Conservation (phyloP, 2,113 vertebrate genomes). For the Cyanoderma ruficeps region DNA sequence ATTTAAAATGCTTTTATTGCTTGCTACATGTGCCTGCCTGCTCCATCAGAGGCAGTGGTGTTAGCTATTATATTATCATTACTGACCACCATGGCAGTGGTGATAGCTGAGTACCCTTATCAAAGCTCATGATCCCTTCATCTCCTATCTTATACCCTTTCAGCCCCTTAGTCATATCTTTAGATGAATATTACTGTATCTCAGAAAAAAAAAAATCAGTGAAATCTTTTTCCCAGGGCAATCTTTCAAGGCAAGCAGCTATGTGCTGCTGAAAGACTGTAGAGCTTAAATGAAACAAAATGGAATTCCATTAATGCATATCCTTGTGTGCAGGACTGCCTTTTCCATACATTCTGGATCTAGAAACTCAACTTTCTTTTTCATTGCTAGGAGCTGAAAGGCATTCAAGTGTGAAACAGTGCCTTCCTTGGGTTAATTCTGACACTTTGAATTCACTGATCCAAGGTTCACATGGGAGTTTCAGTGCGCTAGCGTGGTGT, state of each 20-base stretch:
- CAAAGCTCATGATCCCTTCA: neutral
- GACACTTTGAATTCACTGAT: neutral
- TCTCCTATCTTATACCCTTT: neutral
- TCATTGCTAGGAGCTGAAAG: neutral
- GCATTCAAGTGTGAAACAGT: neutral
- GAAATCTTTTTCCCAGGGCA: neutral
- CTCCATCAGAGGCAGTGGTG: neutral
- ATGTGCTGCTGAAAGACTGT: neutral
- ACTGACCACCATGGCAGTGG: neutral
- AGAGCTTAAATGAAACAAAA: neutral
- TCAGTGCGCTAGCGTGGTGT: neutral
- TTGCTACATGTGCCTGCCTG: neutral
- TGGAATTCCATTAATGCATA: neutral
- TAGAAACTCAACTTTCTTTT: neutral
- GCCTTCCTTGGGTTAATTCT: neutral
- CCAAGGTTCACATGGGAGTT: neutral
- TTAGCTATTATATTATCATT: neutral
- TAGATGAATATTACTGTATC: neutral
- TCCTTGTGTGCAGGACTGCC: neutral
- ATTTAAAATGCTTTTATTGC: neutral
- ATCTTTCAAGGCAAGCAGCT: neutral
- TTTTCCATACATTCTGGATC: neutral
- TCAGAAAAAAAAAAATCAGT: neutral
- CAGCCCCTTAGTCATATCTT: neutral
- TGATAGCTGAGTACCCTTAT: neutral